Base-by-base conservation (phyloP, 2,888 invertebrate species). In the Plebejus anna region DNA sequence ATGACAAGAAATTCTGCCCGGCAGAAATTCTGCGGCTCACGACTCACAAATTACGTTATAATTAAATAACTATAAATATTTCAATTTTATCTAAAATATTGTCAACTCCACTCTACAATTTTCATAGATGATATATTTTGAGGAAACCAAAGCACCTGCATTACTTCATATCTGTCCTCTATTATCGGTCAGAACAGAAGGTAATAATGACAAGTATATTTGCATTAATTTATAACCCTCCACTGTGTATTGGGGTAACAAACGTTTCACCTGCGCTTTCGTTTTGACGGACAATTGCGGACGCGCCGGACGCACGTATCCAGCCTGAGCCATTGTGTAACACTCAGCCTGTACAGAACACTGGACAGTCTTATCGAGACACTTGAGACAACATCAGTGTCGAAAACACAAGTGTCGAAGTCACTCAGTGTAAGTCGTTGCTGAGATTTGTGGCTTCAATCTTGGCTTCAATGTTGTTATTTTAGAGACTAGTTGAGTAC, bases 261-360 rank as follows among this genome's bases (percentile, higher is more conserved):
- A 61, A 61, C 1, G 61, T 28, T 28, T 61, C 61, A 61, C 61
- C 61, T 61, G 61, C 61, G 22, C 28, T 28, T 61, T 61, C 22
- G 28, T 61, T 22, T 9, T 61, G 61, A 28, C 28, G 61, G 61
- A 61, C 61, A 61, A 61, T 61, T 28, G 61, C 61, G 11, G 28
- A 42, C n/a, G 6, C 71, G 42, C 38, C 71, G 71, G 71, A 71
- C 71, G 71, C 42, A 71, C 11, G 71, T 42, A n/a, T 71, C 42
- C 71, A 16, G n/a, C 42, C 38, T 38, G 42, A 61, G 16, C 71
- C 71, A 71, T 71, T 71, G 71, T 71, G 71, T 42, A 71, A 71
- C 71, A 71, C n/a, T 71, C 71, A 71, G 38, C 28, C 61, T 61
- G 28, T 61, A 28, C 55, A 55, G 55, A 55, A 55, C 16, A 61